Conservation (phyloP, 2,113 vertebrate genomes). For the Lophura nycthemera region DNA sequence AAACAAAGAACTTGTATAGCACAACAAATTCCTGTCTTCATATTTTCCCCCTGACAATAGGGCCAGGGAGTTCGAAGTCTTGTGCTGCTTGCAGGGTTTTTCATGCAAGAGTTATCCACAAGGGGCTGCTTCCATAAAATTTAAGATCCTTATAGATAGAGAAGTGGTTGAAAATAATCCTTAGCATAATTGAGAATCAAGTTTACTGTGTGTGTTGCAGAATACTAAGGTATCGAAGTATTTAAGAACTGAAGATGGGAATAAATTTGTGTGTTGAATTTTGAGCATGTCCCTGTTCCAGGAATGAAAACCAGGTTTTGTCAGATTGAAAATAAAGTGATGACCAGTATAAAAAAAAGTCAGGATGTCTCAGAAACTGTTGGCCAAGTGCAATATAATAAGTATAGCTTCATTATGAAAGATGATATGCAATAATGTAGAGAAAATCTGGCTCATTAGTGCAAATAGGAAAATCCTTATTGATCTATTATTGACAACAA, state of each 20-base stretch:
- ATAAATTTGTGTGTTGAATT: background rate
- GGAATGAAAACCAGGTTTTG: background rate
- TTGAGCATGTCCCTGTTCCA: background rate
- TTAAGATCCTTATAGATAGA: background rate
- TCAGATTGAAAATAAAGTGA: slow-evolving; percentile 6
- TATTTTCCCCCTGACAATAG: background rate
- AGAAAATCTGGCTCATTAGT: background rate
- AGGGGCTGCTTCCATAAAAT: background rate
- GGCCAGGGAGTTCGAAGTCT: background rate
- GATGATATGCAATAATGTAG: background rate
- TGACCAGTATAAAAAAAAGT: slow-evolving; percentile 23
- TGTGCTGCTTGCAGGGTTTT: background rate
- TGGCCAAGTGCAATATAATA: background rate
- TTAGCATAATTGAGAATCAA: background rate
- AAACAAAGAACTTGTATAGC: slow-evolving; percentile 3
- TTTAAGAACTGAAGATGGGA: background rate
- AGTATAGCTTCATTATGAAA: slow-evolving; percentile 3
- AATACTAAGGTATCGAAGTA: background rate
- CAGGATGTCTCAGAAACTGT: background rate
- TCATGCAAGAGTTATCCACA: background rate
- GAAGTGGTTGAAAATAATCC: background rate
- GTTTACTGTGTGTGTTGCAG: background rate
- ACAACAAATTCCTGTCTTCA: background rate
- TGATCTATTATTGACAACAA: background rate
- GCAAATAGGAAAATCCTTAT: background rate